These are phyloP conservation scores for Panthera uncia DNA, from an alignment of 2,113 vertebrate species.

Conservation along the genomic window DNA sequence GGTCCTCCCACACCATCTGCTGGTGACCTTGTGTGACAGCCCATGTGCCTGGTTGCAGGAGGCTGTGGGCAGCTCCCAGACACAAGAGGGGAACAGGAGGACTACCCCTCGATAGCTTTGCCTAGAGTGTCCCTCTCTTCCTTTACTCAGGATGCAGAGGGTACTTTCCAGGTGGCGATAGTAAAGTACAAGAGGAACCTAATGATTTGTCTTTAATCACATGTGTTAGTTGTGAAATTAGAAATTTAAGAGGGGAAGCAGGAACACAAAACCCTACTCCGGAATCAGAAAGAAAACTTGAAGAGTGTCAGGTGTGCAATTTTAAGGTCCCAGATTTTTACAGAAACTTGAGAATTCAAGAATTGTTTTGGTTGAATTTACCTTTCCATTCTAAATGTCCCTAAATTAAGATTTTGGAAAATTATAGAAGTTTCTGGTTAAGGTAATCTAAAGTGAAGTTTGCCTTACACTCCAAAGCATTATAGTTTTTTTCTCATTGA, in stretches of 20 bases:
- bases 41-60: background rate
- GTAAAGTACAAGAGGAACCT: background rate
- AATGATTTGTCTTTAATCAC: background rate
- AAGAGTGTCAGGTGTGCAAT: background rate
- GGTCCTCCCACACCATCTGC: background rate
- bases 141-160: background rate
- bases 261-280: background rate
- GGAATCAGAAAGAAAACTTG: background rate
- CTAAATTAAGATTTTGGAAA: conserved; percentile 18
- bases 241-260: background rate
- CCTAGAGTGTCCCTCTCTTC: background rate
- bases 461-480: background rate
- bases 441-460: background rate
- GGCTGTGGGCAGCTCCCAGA: background rate
- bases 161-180: background rate
- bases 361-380: conserved; percentile 13
- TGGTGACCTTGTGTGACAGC: background rate
- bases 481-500: background rate
- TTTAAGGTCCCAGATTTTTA: background rate
- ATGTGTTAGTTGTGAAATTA: background rate
- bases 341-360: background rate
- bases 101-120: background rate
- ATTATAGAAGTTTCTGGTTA: background rate
- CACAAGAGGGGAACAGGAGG: no score
- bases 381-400: background rate